Base-by-base conservation (phyloP, 30 jellyfish, hydroid and myxozoan species). In the Phacellophora camtschatica region DNA sequence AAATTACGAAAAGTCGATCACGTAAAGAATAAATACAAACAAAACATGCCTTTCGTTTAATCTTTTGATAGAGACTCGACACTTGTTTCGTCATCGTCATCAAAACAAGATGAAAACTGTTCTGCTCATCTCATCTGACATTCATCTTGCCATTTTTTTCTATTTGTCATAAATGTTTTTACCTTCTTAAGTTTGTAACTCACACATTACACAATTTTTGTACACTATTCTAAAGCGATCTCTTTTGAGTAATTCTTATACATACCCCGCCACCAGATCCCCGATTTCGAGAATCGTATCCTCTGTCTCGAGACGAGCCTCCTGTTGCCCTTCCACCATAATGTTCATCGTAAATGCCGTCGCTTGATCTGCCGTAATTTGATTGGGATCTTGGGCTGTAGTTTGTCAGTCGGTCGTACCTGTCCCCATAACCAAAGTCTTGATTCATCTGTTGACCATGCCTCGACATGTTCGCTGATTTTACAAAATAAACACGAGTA, bases 261-360 rank as follows among this genome's bases (percentile, higher is more conserved):
- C 83, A 82, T 63, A 45, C 90, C 75, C 82, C 90, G 31, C 83
- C 66, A 49, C 84, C 71, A n/a, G n/a, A n/a, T 22, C 84, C 73
- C 42, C 39, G 27, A 13, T 67, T 72, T 23, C 91, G 71, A 22
- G 77, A 32, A 29, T 80, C 91, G 53, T 64, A 54, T 6, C 66
- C 48, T 13, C 91, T 33, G n/a, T 64, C 84, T 65, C 64, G 62
- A 0, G 54, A 16, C 39, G 82, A 4, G 22, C 10, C 45, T 7
- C 50, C 51, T n/a, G n/a, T n/a, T n/a, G n/a, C n/a, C n/a, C 70
- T 68, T 31, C 82, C 41, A 53, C 91, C 91, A 80, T 80, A 80
- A 34, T 80, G 84, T 10, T 80, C 91, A 31, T 80, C 91, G 51
- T 80, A 80, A 39, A 51, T 20, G 69, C 20, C 41, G 66, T 80